Evolutionary conservation across 2,797 vertebrate species (phyloP).

Genomic region (Alauda arvensis): DNA sequence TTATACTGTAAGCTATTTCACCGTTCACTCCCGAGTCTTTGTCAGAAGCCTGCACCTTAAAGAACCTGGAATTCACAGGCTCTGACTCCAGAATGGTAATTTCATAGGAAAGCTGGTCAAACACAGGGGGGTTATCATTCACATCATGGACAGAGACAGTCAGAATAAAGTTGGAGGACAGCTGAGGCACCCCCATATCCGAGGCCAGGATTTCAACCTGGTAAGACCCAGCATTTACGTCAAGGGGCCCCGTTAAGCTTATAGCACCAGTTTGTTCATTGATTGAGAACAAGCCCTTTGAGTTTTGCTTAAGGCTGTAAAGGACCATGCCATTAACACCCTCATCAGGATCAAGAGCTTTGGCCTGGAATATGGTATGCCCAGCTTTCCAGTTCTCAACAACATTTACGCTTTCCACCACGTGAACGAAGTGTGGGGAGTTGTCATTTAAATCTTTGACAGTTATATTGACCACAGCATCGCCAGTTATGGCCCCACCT

Average conservation of each 20-base stretch:
- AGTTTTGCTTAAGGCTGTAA: conserved; percentile 92
- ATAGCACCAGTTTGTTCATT: conserved; percentile 86
- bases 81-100: conserved; percentile 90
- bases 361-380: conserved; percentile 92
- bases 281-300: conserved; percentile 86
- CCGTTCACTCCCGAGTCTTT: conserved; percentile 93
- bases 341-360: conserved; percentile 90
- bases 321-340: conserved; percentile 86
- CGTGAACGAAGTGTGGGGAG: conserved; percentile 86
- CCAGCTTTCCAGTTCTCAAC: conserved; percentile 96
- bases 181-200: conserved; percentile 89
- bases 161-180: conserved; percentile 84
- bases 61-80: conserved; percentile 95
- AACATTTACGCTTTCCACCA: conserved; percentile 88
- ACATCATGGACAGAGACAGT: conserved; percentile 93
- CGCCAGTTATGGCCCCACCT: conserved; percentile 88
- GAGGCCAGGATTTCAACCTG: conserved; percentile 89
- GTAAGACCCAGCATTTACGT: conserved; percentile 88
- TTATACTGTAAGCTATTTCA: conserved; percentile 89
- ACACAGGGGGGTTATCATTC: conserved; percentile 92
- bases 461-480: conserved; percentile 89
- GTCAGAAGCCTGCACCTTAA: conserved; percentile 90
- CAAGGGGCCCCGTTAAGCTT: conserved; percentile 84
- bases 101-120: conserved; percentile 96
- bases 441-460: conserved; percentile 97